Conservation (phyloP, 1,140 invertebrate genomes). For the Diorhabda carinulata region DNA sequence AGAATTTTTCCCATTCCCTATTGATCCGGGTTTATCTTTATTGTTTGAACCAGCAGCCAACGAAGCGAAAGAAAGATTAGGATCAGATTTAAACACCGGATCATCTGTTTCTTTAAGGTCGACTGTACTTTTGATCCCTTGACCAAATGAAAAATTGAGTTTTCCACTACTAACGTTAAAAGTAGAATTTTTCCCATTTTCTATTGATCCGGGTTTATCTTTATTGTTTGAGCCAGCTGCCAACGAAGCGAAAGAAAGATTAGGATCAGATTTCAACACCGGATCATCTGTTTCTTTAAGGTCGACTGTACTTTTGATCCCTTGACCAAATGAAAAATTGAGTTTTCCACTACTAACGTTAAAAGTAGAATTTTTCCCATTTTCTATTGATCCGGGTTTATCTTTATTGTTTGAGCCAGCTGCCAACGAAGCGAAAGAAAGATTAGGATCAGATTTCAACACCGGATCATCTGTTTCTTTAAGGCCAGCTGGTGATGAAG, state of each 20-base stretch:
- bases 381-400: too few relatives aligned
- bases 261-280: conserved; percentile 35
- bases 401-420: too few relatives aligned
- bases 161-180: too few relatives aligned
- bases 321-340: too few relatives aligned
- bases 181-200: too few relatives aligned
- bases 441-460: conserved; percentile 34
- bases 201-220: too few relatives aligned
- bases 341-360: too few relatives aligned
- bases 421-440: conserved; percentile 47
- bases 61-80: conserved; percentile 45
- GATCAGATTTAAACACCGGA: conserved; percentile 33
- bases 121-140: conserved; percentile 22
- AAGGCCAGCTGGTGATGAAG: conserved; percentile 20
- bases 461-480: conserved; percentile 33
- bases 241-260: conserved; percentile 46
- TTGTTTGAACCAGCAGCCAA: too few relatives aligned
- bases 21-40: too few relatives aligned
- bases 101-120: conserved; percentile 34
- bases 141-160: too few relatives aligned
- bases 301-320: conserved; percentile 15
- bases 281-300: conserved; percentile 32
- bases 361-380: too few relatives aligned
- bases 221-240: conserved; percentile 11
- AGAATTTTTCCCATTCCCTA: too few relatives aligned